Conservation (phyloP, 2,113 vertebrate genomes). For the Carettochelys insculpta region DNA sequence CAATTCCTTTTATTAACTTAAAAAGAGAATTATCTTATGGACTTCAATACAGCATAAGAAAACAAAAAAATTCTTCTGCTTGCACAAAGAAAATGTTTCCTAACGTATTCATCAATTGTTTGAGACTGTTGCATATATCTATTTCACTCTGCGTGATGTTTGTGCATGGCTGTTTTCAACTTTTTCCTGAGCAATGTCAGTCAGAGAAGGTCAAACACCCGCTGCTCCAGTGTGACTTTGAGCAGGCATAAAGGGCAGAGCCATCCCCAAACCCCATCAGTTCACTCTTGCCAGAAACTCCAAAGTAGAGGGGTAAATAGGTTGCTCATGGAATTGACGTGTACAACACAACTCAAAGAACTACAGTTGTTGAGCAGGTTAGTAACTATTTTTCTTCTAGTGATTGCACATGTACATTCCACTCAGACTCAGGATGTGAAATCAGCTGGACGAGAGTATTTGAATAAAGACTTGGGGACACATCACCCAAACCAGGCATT, state of each 20-base stretch:
- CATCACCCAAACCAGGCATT: too few species aligned
- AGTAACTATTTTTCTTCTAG: neutral
- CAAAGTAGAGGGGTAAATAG: neutral
- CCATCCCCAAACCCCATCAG: neutral
- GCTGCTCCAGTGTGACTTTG: neutral
- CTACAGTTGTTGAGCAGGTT: neutral
- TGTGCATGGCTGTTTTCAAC: neutral
- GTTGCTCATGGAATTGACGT: neutral
- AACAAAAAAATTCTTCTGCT: neutral
- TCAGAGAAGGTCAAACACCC: neutral
- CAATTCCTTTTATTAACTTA: neutral
- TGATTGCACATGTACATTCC: neutral
- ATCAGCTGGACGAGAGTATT: neutral
- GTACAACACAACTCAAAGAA: neutral
- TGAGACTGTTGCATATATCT: neutral
- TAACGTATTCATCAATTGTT: neutral
- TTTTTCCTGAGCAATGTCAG: neutral
- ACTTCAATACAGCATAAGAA: neutral
- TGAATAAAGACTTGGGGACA: neutral
- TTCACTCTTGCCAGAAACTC: neutral
- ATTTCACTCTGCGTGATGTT: neutral
- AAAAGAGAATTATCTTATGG: neutral
- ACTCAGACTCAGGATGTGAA: neutral
- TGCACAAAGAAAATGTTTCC: neutral
- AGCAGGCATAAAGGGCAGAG: neutral